Conservation (phyloP, 1,140 invertebrate genomes). For the Diprion similis region DNA sequence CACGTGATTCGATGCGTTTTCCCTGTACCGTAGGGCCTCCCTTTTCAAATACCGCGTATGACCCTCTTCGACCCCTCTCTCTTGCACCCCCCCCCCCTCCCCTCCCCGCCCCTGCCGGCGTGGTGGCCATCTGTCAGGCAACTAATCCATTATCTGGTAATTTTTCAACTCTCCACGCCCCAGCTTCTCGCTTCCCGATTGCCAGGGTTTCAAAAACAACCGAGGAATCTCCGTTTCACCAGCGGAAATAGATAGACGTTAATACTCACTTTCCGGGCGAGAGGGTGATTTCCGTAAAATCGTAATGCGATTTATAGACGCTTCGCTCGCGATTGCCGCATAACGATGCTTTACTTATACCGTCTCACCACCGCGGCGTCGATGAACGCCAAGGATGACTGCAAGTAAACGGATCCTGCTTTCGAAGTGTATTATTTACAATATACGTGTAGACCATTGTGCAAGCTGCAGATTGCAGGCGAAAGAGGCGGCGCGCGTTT, state of each 20-base stretch:
- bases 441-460: no score
- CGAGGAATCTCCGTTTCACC: not conserved
- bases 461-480: not conserved
- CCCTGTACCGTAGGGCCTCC: not conserved
- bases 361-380: no score
- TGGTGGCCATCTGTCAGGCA: conserved; percentile 32
- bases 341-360: not conserved
- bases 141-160: conserved; percentile 34
- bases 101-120: conserved; percentile 12
- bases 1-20: not conserved
- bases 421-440: no score
- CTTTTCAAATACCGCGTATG: no score
- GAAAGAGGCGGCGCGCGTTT: not conserved
- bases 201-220: not conserved
- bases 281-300: not conserved
- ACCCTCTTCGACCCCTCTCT: not conserved
- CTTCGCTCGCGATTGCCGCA: not conserved
- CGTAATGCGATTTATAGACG: not conserved
- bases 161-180: conserved; percentile 29
- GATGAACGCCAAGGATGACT: no score
- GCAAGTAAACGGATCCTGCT: no score
- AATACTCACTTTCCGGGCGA: not conserved
- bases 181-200: not conserved
- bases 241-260: not conserved
- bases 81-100: conserved; percentile 13